A percentile compares a stretch with the other conserved stretches of the same genome.
These are phyloP conservation scores for Orthonyx spaldingii DNA, from an alignment of 2,113 vertebrate genomes.

Conservation along the genomic window DNA sequence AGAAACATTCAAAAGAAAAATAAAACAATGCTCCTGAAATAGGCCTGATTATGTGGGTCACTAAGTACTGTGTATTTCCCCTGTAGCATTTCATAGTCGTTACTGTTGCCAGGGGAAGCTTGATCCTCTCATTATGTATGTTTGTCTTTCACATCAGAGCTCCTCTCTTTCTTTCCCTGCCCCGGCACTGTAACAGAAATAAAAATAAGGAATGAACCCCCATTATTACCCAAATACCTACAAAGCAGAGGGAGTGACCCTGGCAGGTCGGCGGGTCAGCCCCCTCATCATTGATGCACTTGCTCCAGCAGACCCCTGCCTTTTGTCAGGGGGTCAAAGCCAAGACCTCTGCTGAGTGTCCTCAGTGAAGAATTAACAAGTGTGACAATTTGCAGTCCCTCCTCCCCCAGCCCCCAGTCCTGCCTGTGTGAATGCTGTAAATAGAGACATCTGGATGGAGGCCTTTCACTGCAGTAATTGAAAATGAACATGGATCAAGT, in stretches of 20 bases:
- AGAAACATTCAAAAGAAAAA: constrained; percentile 66
- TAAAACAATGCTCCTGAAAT: constrained; percentile 74
- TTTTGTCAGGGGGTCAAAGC: constrained; percentile 82
- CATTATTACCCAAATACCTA: constrained; percentile 80
- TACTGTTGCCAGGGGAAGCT: constrained; percentile 78
- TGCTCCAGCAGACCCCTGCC: constrained; percentile 70
- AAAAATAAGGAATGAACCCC: constrained; percentile 74
- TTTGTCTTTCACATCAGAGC: constrained; percentile 81
- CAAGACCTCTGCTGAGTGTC: constrained; percentile 84
- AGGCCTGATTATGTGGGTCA: constrained; percentile 74
- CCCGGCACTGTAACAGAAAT: constrained; percentile 76
- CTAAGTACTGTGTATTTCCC: constrained; percentile 69
- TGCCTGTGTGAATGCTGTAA: constrained; percentile 85
- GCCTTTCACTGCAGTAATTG: constrained; percentile 88
- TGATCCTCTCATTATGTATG: constrained; percentile 78
- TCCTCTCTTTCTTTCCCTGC: constrained; percentile 64
- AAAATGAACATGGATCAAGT: constrained; percentile 96
- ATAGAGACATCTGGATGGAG: constrained; percentile 87
- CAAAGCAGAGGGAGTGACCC: constrained; percentile 73
- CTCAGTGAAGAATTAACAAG: constrained; percentile 85
- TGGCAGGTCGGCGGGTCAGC: constrained; percentile 69
- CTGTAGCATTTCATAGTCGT: constrained; percentile 75
- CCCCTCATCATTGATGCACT: constrained; percentile 79
- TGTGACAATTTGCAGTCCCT: constrained; percentile 82
- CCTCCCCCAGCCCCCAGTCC: constrained; percentile 67